A percentile compares a stretch with the other conserved stretches of the same genome.
These are phyloP conservation scores for Rhingia campestris DNA, from an alignment of 2,888 invertebrate species.

Conservation along the genomic window DNA sequence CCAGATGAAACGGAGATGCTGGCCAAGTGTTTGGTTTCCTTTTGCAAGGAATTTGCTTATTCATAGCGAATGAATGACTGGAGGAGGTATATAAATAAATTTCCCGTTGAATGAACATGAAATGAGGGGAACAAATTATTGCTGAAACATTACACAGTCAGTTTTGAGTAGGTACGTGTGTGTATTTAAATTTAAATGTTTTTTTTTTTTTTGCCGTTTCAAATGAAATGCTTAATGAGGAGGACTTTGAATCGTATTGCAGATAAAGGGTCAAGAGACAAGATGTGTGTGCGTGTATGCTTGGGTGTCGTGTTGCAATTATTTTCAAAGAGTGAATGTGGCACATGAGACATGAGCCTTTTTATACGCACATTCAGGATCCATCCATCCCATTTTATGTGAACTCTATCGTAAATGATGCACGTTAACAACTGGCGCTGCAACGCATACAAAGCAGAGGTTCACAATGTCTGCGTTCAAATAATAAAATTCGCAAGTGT, in stretches of 20 bases:
- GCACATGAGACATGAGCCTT: background rate
- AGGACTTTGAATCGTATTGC: slow-evolving; percentile 31
- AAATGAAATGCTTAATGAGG: slow-evolving; percentile 67
- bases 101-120: slow-evolving; percentile 58
- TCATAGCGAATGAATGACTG: slow-evolving; percentile 40
- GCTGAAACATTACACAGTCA: slow-evolving; percentile 52
- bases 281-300: slow-evolving; percentile 16
- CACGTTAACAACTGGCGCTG: background rate
- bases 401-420: slow-evolving; percentile 1
- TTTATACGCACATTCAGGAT: background rate
- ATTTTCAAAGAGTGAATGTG: slow-evolving; percentile 9
- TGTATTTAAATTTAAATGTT: slow-evolving; percentile 45
- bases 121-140: slow-evolving; percentile 46
- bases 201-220: background rate
- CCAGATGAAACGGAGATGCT: slow-evolving; percentile 60
- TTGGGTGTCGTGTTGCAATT: slow-evolving; percentile 34
- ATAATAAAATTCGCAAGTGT: background rate
- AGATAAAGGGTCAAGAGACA: slow-evolving; percentile 14
- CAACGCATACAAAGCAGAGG: background rate
- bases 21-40: slow-evolving; percentile 64
- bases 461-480: background rate
- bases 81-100: slow-evolving; percentile 56
- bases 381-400: background rate
- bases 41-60: slow-evolving; percentile 62
- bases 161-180: slow-evolving; percentile 26